Conservation (phyloP, 2,888 invertebrate species). For the Leistus spinibarbis region DNA sequence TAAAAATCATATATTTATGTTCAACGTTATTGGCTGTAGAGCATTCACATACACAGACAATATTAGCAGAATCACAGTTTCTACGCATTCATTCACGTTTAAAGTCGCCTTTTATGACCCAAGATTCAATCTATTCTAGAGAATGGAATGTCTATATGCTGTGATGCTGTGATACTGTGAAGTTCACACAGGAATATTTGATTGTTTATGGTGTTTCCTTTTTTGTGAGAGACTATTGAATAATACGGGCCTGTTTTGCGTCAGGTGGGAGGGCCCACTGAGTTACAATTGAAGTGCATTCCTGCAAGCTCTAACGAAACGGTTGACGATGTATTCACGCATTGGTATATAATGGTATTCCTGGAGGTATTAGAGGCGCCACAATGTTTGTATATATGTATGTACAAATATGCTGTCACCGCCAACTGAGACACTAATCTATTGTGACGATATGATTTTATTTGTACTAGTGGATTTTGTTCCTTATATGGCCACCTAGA, state of each 20-base stretch:
- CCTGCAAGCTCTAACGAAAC: conserved; percentile 2
- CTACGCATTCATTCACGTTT: not conserved
- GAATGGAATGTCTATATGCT: not conserved
- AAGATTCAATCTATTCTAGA: not conserved
- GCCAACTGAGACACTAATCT: not conserved
- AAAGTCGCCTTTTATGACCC: not conserved
- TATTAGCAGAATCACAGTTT: too few relatives aligned
- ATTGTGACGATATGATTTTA: not conserved
- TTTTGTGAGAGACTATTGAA: not conserved
- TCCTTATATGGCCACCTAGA: not conserved
- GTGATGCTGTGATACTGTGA: not conserved
- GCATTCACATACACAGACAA: too few relatives aligned
- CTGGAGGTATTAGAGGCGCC: not conserved
- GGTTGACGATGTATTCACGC: not conserved
- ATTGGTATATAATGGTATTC: not conserved
- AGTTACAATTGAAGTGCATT: conserved; percentile 32
- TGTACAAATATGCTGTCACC: not conserved
- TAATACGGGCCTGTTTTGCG: conserved; percentile 12
- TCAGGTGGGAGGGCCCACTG: conserved; percentile 14
- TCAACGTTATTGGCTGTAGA: too few relatives aligned
- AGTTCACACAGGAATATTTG: not conserved
- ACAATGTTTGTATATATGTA: not conserved
- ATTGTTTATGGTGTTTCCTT: not conserved
- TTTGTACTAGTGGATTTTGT: not conserved
- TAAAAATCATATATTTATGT: too few relatives aligned